Evolutionary conservation across 2,888 invertebrate species (phyloP).

Genomic region (Tenthredo distinguenda): DNA sequence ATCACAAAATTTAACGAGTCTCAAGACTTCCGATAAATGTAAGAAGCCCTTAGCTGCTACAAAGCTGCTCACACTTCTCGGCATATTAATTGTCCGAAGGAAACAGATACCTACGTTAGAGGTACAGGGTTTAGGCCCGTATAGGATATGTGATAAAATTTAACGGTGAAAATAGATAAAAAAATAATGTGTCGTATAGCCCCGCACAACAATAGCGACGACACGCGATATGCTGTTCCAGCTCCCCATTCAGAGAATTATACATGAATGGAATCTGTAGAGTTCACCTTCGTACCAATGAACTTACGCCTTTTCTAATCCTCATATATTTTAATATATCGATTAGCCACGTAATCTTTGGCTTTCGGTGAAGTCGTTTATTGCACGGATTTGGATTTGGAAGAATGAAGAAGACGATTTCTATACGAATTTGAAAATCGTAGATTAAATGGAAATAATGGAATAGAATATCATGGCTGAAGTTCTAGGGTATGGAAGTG

Average conservation of each 20-base stretch:
- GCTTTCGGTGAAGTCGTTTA: neutral
- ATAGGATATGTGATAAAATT: constrained; percentile 8
- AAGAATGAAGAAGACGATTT: neutral
- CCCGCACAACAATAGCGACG: constrained; percentile 14
- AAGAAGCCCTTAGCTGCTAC: neutral
- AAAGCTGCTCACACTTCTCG: neutral
- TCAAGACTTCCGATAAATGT: neutral
- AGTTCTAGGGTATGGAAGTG: neutral
- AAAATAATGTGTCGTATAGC: constrained; percentile 10
- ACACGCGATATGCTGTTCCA: neutral
- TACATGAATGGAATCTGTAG: constrained; percentile 20
- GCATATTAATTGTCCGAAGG: neutral
- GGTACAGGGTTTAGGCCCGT: neutral
- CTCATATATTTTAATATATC: neutral
- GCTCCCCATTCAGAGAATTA: neutral
- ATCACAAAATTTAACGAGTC: neutral
- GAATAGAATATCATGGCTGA: neutral
- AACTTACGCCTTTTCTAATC: neutral
- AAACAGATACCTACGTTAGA: neutral
- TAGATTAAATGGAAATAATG: neutral
- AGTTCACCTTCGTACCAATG: neutral
- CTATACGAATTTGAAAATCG: neutral
- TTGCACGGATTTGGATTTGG: neutral
- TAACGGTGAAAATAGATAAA: neutral
- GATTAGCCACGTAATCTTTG: neutral